Percentiles rank a stretch among this genome's conserved stretches.
Conservation (phyloP, 2,888 invertebrate genomes). For the Helleia helle region DNA sequence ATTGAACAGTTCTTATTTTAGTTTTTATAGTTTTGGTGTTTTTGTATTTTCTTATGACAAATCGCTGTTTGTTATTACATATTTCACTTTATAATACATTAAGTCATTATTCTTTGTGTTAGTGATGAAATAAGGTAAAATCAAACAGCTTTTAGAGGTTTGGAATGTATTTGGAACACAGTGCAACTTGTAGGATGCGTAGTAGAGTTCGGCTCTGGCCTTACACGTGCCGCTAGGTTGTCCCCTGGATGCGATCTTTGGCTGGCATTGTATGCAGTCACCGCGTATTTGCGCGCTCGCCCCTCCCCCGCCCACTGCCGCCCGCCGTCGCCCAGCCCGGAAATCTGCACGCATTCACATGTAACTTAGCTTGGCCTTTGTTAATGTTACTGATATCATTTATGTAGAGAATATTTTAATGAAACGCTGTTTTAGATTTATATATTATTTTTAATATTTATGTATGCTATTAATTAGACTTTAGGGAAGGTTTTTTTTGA, state of each 20-base stretch:
- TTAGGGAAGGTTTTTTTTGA: too few species aligned
- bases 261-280: conserved; percentile 67
- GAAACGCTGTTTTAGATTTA: not conserved
- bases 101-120: too few species aligned
- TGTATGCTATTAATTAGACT: too few species aligned
- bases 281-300: conserved; percentile 52
- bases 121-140: not conserved
- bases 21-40: conserved; percentile 9
- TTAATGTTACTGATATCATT: not conserved
- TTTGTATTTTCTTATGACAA: not conserved
- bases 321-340: conserved; percentile 18
- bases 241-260: conserved; percentile 66
- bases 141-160: not conserved
- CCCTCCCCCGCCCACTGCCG: conserved; percentile 25
- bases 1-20: conserved; percentile 32
- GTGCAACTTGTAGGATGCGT: conserved; percentile 24
- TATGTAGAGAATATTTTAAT: not conserved
- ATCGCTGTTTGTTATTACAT: not conserved
- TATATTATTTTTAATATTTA: not conserved
- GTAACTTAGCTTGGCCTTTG: not conserved
- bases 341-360: conserved; percentile 8
- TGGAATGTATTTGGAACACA: conserved; percentile 1
- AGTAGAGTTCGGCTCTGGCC: conserved; percentile 47
- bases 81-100: too few species aligned
- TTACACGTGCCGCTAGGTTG: conserved; percentile 67